Base-by-base conservation (phyloP, 35 echinoderm and acorn worm genomes). In the Ophiothrix spiculata region DNA sequence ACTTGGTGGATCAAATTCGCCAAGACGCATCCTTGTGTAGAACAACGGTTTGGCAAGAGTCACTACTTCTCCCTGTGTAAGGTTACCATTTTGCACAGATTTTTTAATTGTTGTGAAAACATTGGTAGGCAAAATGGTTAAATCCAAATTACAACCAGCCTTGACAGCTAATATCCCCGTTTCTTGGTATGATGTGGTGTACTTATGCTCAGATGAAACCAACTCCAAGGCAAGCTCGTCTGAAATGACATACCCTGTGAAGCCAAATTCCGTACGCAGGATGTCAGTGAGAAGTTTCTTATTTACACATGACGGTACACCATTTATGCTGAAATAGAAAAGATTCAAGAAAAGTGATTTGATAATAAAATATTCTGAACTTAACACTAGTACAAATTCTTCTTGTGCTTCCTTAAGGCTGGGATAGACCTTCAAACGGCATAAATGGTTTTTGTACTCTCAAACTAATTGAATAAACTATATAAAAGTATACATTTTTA, bases 161-260 rank as follows among this genome's bases (percentile, higher is more conserved):
- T 83, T 83, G 0, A 99, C 75, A 31, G 81, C 82, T 60, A 40
- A 40, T 23, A 93, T 76, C 8, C 92, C 92, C 0, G 92, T 92
- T 60, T 99, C 89, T 42, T 88, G 76, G 25, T 56, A 75, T 28
- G 87, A 83, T 31, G 81, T 83, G 37, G 96, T 99, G 79, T 94
- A 99, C 23, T 94, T 63, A 36, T 99, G 96, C 0, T 56, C 76
- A 0, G 36, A 19, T 0, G 83, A 82, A 64, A 91, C 86, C n/a
- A 81, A 83, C 39, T 99, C 96, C 32, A 99, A 39, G 0, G 96
- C 96, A 0, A 37, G 46, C 40, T 94, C 80, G 33, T 99, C 96
- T 33, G 92, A 94, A 56, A 99, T 86, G 15, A 99, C 92, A 38
- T 99, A 99, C 33, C 96, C 96, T 41, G 82, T 89, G 87, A 99